Evolutionary conservation across 2,113 vertebrate species (phyloP).

Genomic region (Neoarius graeffei): DNA sequence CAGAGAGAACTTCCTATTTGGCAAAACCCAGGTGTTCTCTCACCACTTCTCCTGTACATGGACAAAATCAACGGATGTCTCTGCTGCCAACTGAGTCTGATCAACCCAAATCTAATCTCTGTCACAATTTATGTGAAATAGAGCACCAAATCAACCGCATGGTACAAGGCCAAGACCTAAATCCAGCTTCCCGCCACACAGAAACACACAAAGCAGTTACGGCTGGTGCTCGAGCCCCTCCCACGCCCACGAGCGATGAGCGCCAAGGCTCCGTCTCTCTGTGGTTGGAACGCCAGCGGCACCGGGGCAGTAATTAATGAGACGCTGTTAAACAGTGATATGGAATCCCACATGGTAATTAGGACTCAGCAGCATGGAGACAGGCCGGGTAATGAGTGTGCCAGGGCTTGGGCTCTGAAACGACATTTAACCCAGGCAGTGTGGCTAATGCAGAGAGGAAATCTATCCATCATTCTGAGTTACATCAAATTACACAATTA

Average conservation of each 20-base stretch:
- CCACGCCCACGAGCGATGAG: constrained; percentile 26
- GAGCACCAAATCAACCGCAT: not conserved
- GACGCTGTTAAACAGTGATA: constrained; percentile 68
- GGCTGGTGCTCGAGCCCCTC: not conserved
- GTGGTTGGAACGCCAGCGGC: constrained; percentile 65
- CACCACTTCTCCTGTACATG: not conserved
- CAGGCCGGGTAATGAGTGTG: constrained; percentile 60
- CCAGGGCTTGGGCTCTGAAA: constrained; percentile 41
- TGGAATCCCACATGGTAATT: constrained; percentile 73
- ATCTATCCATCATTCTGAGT: constrained; percentile 37
- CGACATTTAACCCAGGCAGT: constrained; percentile 42
- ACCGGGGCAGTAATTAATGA: constrained; percentile 73
- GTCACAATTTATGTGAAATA: not conserved
- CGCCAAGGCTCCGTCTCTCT: constrained; percentile 25
- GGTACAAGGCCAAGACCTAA: not conserved
- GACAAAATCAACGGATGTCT: not conserved
- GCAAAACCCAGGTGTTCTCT: too few relatives aligned
- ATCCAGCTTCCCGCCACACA: not conserved
- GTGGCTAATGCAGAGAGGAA: constrained; percentile 43
- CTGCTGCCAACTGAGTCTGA: not conserved
- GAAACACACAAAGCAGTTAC: constrained; percentile 28
- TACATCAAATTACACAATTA: constrained; percentile 24
- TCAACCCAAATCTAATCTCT: constrained; percentile 22
- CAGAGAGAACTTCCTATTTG: not conserved
- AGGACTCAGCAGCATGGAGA: constrained; percentile 64